A percentile compares a stretch with the other conserved stretches of the same genome.
Evolutionary conservation across 1,140 invertebrate species (phyloP).

Genomic region (Sarcophaga peregrina): DNA sequence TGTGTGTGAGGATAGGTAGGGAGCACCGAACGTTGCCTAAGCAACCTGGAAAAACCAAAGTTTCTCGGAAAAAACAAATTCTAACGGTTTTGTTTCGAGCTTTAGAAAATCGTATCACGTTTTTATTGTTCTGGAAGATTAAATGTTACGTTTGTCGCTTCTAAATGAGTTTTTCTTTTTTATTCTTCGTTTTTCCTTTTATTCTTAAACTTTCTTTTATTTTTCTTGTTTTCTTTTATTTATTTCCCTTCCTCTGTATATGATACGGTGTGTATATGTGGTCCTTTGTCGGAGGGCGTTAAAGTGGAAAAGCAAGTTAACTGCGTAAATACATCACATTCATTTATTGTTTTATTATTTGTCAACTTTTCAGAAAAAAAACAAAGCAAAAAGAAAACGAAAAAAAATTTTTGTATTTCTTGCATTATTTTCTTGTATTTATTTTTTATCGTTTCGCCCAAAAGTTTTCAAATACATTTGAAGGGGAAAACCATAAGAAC

Average conservation of each 20-base stretch:
- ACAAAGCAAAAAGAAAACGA: too few species aligned
- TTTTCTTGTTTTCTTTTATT: not conserved
- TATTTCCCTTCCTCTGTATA: not conserved
- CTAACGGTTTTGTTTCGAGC: not conserved
- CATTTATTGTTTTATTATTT: constrained; percentile 5
- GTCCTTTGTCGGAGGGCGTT: too few species aligned
- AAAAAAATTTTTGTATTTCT: too few species aligned
- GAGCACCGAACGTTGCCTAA: too few species aligned
- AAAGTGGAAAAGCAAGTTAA: too few species aligned
- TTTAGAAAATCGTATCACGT: constrained; percentile 1
- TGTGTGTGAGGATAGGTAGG: too few species aligned
- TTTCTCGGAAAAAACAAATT: not conserved
- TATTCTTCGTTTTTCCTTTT: not conserved
- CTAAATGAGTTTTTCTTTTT: not conserved
- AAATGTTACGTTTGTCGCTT: constrained; percentile 21
- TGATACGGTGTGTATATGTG: too few species aligned
- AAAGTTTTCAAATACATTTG: too few species aligned
- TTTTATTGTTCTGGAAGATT: constrained; percentile 17
- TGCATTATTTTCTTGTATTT: not conserved
- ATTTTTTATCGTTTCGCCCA: not conserved
- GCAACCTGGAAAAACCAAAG: too few species aligned
- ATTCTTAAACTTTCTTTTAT: not conserved
- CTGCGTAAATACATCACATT: not conserved
- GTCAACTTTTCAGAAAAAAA: not conserved
- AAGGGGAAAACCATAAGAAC: too few species aligned